Evolutionary conservation across 2,888 invertebrate genomes (phyloP), one percentile per base, ranked within the genome.

Genomic region (Sisyra terminalis): DNA sequence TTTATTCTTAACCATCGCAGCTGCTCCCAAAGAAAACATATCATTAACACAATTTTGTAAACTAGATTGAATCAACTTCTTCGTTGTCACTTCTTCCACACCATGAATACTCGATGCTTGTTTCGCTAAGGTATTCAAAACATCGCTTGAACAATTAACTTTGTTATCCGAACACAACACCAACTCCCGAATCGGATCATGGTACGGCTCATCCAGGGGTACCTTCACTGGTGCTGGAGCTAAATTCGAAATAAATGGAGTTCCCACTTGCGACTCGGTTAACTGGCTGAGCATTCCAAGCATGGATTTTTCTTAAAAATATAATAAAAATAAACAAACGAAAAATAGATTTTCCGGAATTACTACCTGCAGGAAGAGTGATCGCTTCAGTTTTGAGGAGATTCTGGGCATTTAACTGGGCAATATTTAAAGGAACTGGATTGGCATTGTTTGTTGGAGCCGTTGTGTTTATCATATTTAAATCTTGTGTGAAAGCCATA

Each of bases 401-500:
- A 30, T 45, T 50, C 51, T 46, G 52, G 52, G 45, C 50, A 48
- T 46, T 55, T 50, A 36, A 47, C 46, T 49, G 51, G 46, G 9
- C 43, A 37, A 14, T 47, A 42, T 29, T 47, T 44, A n/a, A 45
- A 44, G 14, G 47, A 45, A 29, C 48, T 48, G 13, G 52, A 7
- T 24, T 24, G 7, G 24, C 24, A 24, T 24, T 24, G 24, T 24
- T 24, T 3, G 29, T 36, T 45, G 29, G 39, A n/a, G 46, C 47
- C 15, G 46, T 49, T 9, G 53, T 53, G 10, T 49, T 51, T 9
- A 53, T 55, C 48, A 76, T 57, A 49, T 76, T 75, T 44, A 81
- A 64, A 56, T 89, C 86, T 50, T 78, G 77, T 8, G 85, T 79
- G 60, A 84, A 86, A 0, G 85, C 79, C 69, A 90, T 79, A 48